Evolutionary conservation across 2,113 vertebrate species (phyloP).

Genomic region (Petroica traversi): DNA sequence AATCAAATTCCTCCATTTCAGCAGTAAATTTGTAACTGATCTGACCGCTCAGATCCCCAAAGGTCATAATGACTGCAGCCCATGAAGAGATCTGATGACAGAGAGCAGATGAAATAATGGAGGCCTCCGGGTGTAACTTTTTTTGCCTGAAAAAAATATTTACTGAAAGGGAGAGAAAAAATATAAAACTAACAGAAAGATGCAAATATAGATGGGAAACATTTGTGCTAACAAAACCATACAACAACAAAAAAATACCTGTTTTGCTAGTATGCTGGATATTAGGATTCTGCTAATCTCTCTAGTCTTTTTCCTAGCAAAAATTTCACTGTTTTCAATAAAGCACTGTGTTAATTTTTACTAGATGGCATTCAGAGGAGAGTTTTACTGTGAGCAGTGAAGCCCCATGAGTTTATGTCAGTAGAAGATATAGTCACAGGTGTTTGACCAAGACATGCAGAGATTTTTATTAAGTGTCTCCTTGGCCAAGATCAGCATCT

Average conservation of each 20-base stretch:
- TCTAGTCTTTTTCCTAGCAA: not conserved
- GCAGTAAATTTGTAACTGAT: not conserved
- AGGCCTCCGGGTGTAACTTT: not conserved
- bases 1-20: not conserved
- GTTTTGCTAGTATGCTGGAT: not conserved
- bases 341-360: not conserved
- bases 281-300: not conserved
- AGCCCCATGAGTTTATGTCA: not conserved
- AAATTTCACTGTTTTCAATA: not conserved
- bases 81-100: not conserved
- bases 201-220: not conserved
- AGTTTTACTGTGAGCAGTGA: not conserved
- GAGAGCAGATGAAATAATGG: not conserved
- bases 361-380: not conserved
- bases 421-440: not conserved
- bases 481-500: not conserved
- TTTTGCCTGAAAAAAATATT: not conserved
- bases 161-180: not conserved
- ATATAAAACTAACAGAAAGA: not conserved
- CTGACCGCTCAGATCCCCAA: not conserved
- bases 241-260: not conserved
- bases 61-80: not conserved
- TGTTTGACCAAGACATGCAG: not conserved
- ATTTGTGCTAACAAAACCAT: not conserved
- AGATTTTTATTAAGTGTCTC: not conserved